A percentile compares a stretch with the other conserved stretches of the same genome.
phyloP scores from a whole-genome alignment of 2,888 invertebrate species.

The Drosophila nr. medialis region DNA sequence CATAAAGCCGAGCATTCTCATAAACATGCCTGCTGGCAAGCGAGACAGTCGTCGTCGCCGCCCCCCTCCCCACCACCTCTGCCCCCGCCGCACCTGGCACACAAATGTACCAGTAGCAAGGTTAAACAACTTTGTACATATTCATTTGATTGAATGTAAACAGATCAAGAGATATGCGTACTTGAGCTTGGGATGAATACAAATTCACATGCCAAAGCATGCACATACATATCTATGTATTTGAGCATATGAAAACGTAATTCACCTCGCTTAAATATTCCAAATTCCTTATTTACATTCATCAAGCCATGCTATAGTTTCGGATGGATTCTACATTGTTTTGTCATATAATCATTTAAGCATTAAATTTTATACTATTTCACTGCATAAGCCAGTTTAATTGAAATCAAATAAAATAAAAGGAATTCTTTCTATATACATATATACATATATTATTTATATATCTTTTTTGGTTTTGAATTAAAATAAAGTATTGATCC shows the following conservation, averaged over 20 bases:
- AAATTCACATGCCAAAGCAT: constrained; percentile 10
- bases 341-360: background rate
- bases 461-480: background rate
- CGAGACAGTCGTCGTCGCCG: background rate
- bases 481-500: too few relatives aligned
- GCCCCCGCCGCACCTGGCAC: constrained; percentile 7
- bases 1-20: constrained; percentile 59
- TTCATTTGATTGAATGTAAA: constrained; percentile 51
- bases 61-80: background rate
- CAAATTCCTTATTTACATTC: constrained; percentile 75
- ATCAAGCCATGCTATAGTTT: constrained; percentile 80
- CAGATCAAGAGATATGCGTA: constrained; percentile 37
- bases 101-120: constrained; percentile 31
- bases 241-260: constrained; percentile 1
- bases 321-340: background rate
- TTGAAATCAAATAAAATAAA: background rate
- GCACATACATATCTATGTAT: background rate
- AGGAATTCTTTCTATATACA: too few relatives aligned
- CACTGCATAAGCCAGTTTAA: background rate
- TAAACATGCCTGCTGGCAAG: constrained; percentile 31
- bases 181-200: constrained; percentile 29
- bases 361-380: background rate
- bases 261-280: background rate
- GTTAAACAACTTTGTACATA: constrained; percentile 43
- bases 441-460: background rate